phyloP scores from a whole-genome alignment of 2,113 vertebrate genomes.

The Eulacestoma nigropectus region DNA sequence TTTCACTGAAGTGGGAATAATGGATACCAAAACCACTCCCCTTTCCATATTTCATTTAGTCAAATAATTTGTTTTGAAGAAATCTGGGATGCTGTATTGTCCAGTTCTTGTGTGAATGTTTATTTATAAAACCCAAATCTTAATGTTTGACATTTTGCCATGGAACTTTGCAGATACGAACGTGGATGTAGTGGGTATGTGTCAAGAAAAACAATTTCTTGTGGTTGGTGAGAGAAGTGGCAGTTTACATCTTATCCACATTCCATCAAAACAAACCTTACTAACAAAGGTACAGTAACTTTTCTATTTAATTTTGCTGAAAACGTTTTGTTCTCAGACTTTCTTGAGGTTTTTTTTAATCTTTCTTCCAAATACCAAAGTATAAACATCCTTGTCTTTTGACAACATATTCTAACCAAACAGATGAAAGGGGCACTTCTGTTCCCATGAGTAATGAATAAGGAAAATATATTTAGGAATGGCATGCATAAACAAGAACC shows the following conservation, averaged over 20 bases:
- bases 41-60: background rate
- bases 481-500: background rate
- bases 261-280: conserved; percentile 84
- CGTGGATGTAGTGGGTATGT: conserved; percentile 86
- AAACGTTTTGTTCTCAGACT: background rate
- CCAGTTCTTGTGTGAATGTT: background rate
- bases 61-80: background rate
- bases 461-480: background rate
- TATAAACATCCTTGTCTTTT: background rate
- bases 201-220: conserved; percentile 85
- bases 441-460: background rate
- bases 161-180: conserved; percentile 77
- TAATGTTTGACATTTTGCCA: background rate
- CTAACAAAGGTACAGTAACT: conserved; percentile 80
- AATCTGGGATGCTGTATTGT: background rate
- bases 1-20: background rate
- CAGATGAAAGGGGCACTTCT: background rate
- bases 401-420: background rate
- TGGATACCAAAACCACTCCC: background rate
- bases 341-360: background rate
- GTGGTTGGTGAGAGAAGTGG: conserved; percentile 92
- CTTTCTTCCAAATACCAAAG: background rate
- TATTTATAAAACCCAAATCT: background rate
- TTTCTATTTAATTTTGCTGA: background rate
- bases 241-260: conserved; percentile 87